phyloP scores from a whole-genome alignment of 2,797 vertebrate species.

The Pagetopsis macropterus region DNA sequence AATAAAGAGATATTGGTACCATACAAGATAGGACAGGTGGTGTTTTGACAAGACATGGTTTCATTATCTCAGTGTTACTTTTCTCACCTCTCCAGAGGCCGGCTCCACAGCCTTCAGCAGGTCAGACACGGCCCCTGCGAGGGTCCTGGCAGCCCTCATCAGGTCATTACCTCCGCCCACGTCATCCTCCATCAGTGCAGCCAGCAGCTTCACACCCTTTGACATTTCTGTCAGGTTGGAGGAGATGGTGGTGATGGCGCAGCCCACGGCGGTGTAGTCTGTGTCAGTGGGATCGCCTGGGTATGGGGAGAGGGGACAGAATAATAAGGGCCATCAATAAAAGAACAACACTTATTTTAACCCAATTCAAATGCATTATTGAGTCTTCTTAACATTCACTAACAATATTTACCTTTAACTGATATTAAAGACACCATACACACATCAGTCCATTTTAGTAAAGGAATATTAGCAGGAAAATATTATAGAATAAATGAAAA shows the following conservation, averaged over 20 bases:
- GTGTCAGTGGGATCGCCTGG: constrained; percentile 96
- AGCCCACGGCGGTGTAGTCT: constrained; percentile 97
- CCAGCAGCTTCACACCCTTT: constrained; percentile 96
- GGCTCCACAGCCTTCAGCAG: constrained; percentile 96
- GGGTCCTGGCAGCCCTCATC: constrained; percentile 92
- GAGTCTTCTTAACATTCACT: constrained; percentile 18
- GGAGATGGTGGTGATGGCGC: constrained; percentile 98
- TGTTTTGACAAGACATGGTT: neutral
- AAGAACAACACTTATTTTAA: neutral
- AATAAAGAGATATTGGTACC: neutral
- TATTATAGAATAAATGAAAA: neutral
- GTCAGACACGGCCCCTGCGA: constrained; percentile 94
- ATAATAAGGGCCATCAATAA: neutral
- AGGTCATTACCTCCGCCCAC: constrained; percentile 94
- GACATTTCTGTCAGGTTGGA: constrained; percentile 99
- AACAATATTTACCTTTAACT: constrained; percentile 15
- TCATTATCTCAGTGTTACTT: neutral
- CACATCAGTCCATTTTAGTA: neutral
- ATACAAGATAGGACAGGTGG: neutral
- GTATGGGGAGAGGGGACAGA: neutral
- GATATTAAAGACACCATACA: neutral
- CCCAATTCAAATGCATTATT: neutral
- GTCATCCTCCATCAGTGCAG: constrained; percentile 96
- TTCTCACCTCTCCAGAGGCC: constrained; percentile 92
- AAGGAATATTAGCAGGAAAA: neutral